These are phyloP conservation scores for Ctenopoma multispine DNA, from an alignment of 2,797 vertebrate genomes.

Conservation along the genomic window DNA sequence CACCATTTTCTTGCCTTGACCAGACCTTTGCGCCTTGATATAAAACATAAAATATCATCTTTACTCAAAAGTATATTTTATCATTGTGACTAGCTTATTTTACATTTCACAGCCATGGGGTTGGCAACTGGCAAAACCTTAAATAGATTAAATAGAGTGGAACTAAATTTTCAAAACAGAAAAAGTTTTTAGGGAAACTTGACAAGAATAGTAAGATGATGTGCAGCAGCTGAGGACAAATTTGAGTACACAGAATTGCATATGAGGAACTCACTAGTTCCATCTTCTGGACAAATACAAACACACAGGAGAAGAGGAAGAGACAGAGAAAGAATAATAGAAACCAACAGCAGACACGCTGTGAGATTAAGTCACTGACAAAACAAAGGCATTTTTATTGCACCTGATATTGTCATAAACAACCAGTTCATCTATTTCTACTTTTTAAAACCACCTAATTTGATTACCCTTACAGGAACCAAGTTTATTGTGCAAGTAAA, in stretches of 20 bases:
- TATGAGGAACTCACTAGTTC: slow-evolving; percentile 47
- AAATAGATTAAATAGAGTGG: neutral
- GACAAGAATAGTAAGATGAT: neutral
- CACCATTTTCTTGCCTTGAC: neutral
- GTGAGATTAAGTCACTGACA: neutral
- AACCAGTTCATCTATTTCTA: neutral
- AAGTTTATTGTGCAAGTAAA: neutral
- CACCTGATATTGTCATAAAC: neutral
- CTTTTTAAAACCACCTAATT: neutral
- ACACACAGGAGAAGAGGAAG: neutral
- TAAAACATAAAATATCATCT: too few relatives aligned
- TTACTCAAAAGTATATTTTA: too few relatives aligned
- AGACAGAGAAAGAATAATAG: neutral
- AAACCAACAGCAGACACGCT: neutral
- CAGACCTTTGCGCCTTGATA: neutral
- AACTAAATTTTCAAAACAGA: neutral
- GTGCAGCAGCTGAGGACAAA: neutral
- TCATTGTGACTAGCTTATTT: neutral
- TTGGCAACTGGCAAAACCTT: neutral
- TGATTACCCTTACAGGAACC: too few relatives aligned
- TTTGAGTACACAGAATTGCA: neutral
- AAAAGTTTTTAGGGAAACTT: neutral
- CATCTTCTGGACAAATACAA: slow-evolving; percentile 62
- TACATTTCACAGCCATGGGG: neutral
- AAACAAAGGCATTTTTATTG: neutral